Percentiles rank a stretch among this genome's conserved stretches.
These are phyloP conservation scores for Poecilus cupreus DNA, from an alignment of 2,888 invertebrate genomes.

Conservation along the genomic window DNA sequence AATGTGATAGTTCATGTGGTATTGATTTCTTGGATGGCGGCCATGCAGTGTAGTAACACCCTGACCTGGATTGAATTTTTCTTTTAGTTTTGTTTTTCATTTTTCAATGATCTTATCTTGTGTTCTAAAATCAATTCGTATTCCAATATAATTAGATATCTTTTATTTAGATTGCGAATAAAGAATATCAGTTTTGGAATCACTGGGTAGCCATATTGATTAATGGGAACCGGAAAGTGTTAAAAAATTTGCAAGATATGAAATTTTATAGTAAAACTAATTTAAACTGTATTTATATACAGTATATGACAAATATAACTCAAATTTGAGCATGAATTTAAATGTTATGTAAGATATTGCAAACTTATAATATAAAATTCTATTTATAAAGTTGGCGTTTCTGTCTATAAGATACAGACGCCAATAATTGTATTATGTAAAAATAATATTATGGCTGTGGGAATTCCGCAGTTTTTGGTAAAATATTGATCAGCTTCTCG, in stretches of 20 bases:
- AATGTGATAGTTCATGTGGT: slow-evolving; percentile 45
- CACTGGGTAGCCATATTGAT: too few species aligned
- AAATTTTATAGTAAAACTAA: background rate
- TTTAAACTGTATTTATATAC: background rate
- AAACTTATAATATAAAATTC: slow-evolving; percentile 17
- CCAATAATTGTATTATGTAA: slow-evolving; percentile 15
- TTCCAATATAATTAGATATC: too few species aligned
- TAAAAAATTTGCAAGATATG: background rate
- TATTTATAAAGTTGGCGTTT: slow-evolving; percentile 53
- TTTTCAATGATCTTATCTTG: background rate
- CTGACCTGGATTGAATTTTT: slow-evolving; percentile 30
- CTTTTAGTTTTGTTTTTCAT: background rate
- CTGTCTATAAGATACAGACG: background rate
- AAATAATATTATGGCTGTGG: background rate
- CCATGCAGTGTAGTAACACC: slow-evolving; percentile 34
- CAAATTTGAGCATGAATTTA: background rate
- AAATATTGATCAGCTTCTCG: background rate
- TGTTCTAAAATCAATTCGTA: too few species aligned
- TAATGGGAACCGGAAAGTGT: too few species aligned
- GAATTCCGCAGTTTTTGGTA: background rate
- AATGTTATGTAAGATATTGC: slow-evolving; percentile 4
- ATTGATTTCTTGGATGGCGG: slow-evolving; percentile 52
- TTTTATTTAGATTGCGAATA: too few species aligned
- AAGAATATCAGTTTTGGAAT: too few species aligned
- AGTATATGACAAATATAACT: background rate